Evolutionary conservation across 2,113 vertebrate species (phyloP), one percentile per base, ranked within the genome.

Genomic region (Paramormyrops kingsleyae): DNA sequence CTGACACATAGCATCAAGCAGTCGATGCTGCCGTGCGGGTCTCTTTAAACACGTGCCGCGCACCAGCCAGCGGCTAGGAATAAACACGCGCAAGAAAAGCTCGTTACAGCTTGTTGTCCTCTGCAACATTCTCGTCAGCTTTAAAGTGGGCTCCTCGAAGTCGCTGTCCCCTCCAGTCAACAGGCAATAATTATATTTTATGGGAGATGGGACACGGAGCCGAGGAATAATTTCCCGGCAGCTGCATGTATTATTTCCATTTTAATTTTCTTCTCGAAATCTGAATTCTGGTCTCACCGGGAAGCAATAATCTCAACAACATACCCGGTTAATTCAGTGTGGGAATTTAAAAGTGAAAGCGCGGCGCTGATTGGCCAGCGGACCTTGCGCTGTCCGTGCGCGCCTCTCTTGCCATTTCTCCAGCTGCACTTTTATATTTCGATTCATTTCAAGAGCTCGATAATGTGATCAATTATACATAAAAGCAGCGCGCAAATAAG

Each of bases 211-310:
- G 50, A 56, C 50, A 53, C 13, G 31, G 35, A 47, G 49, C 50
- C 31, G 1, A 19, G 47, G 49, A 35, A 31, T 87, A 87, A 87
- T 87, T 87, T 31, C 27, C 49, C 85, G 6, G 50, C 85, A 87
- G 50, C 85, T 87, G 27, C 50, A 27, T 86, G 21, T 50, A n/a
- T 87, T 87, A 35, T 87, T 87, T 87, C 31, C 49, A 87, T 35
- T 87, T 52, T 56, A 87, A 87, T 87, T 87, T 87, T 53, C n/a
- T 87, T 39, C 31, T 56, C 27, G 27, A 39, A 87, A 53, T 87
- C 44, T 50, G 31, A 27, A 87, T 87, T 53, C 27, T 87, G 27
- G 85, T 47, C 49, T 87, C 50, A 19, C 24, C 31, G 50, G 27
- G 49, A 35, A 47, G n/a, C n/a, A 56, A 56, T 56, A 39, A 52